Base-by-base conservation (phyloP, 2,888 invertebrate genomes). In the Cristatella mucedo region DNA sequence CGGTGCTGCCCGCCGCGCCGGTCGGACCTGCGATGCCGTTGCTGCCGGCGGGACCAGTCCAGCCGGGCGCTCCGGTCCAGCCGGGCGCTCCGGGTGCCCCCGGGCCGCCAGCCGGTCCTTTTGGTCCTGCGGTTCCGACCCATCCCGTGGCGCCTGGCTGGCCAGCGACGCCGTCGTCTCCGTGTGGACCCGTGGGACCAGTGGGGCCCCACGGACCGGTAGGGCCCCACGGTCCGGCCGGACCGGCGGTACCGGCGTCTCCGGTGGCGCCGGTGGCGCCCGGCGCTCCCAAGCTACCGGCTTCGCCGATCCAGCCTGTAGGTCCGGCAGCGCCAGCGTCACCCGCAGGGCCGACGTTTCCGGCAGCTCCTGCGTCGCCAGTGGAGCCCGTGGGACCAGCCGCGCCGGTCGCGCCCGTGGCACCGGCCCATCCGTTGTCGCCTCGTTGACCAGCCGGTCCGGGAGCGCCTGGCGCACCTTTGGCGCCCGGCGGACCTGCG, bases 401-500 rank as follows among this genome's bases (percentile, higher is more conserved):
- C 16, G 13, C 11, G 22, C 43, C 43, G 37, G 26, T 34, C 2
- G 30, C 21, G 18, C 43, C 43, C 5, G 18, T 4, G 9, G n/a
- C 24, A 18, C 43, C 43, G 18, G 13, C 30, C 9, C 11, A 18
- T 42, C 26, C 41, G 15, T 21, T 20, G 4, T 15, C 7, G n/a
- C 43, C 40, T n/a, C 22, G 15, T 15, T 13, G 16, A 2, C 40
- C 43, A 30, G 11, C 29, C 6, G 11, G 4, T 13, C 43, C 43
- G 26, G 39, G 33, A 3, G 20, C 7, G 3, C 43, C 43, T 16
- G 38, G 24, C 3, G 15, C 40, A 15, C 44, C 44, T 19, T 33
- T 13, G 26, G 21, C 7, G 21, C 44, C 44, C 21, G 40, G 38
- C 3, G 41, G 31, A 33, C 46, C 46, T 31, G 39, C 15, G 2